Evolutionary conservation across 1,140 invertebrate genomes (phyloP), one percentile per base, ranked within the genome.

Genomic region (Argopecten irradians): DNA sequence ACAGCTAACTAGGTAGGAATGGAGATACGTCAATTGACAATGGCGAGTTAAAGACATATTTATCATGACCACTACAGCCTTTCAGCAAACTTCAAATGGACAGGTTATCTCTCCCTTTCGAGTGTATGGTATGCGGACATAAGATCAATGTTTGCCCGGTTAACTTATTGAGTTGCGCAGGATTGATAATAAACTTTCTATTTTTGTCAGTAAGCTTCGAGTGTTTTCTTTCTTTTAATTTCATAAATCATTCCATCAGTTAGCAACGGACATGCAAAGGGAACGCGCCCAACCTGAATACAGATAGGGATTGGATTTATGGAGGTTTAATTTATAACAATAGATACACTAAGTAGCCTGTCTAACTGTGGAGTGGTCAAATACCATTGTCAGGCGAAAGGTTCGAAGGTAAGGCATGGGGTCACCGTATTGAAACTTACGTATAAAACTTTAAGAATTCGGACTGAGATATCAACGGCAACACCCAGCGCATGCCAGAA

Each of bases 221-320:
- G 55, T 71, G 55, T 71, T 71, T 71, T 71, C 55, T 71, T 71
- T 71, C 55, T 71, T 28, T 71, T 71, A 71, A 71, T 71, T 71
- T 71, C 55, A 71, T 71, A 71, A 71, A 71, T 71, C 55, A 28
- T 71, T 71, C 28, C 55, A 71, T 71, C 55, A 71, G 55, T 71
- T 28, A 28, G 55, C 55, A 28, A 71, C 55, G 55, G 55, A n/a
- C 55, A 71, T n/a, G 28, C 55, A 71, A 71, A 28, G 22, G 22
- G 55, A 71, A 71, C 55, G 55, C 55, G 55, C 55, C 55, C 55
- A 71, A 71, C 55, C 55, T 71, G 55, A 71, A 71, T n/a, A 28
- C 55, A 71, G 55, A 71, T 71, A 71, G n/a, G 55, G 1, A 28
- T n/a, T 71, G 8, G 5, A 71, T 71, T 71, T 71, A 71, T 71